Evolutionary conservation across 2,888 invertebrate species (phyloP), one percentile per base, ranked within the genome.

Genomic region (Diloba caeruleocephala): DNA sequence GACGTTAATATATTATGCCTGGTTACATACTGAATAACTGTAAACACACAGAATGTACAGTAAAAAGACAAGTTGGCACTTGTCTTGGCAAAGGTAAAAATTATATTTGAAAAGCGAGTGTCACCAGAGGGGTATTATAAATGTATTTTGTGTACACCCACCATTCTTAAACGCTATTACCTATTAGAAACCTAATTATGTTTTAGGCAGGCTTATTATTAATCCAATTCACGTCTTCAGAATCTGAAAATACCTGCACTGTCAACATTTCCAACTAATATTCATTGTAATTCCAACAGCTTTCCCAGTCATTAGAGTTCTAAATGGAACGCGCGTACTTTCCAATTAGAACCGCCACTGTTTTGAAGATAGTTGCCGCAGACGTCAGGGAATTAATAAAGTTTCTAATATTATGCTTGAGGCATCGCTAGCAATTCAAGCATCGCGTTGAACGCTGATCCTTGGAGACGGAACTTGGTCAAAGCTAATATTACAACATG

Each of bases 401-500:
- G 64, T 72, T 70, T 52, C 59, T 50, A 52, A 64, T 60, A 68
- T 46, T 60, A 55, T 39, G 69, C 64, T 45, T 19, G 31, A 41
- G 56, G 72, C 64, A 37, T 54, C 28, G 41, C 43, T 42, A 31
- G 46, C 50, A 71, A 68, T 34, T 63, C 55, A 53, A 72, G 59
- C 43, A 53, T 54, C 41, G 42, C 52, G 38, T 12, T 43, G 56
- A 74, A 72, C 60, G 50, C 49, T 51, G 50, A 56, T 74, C 74
- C 76, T 55, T 23, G 4, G 76, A 61, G 74, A 63, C 57, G 8
- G 26, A 73, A 76, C 62, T 69, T 66, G 26, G 46, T 29, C 52
- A 48, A 54, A 66, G 62, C 45, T 59, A 58, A 71, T 61, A 71
- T 66, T 55, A 46, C 51, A 54, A 58, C 48, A 26, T 44, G 25